Evolutionary conservation across 1,140 invertebrate genomes (phyloP), one percentile per base, ranked within the genome.

Genomic region (Cylas formicarius): DNA sequence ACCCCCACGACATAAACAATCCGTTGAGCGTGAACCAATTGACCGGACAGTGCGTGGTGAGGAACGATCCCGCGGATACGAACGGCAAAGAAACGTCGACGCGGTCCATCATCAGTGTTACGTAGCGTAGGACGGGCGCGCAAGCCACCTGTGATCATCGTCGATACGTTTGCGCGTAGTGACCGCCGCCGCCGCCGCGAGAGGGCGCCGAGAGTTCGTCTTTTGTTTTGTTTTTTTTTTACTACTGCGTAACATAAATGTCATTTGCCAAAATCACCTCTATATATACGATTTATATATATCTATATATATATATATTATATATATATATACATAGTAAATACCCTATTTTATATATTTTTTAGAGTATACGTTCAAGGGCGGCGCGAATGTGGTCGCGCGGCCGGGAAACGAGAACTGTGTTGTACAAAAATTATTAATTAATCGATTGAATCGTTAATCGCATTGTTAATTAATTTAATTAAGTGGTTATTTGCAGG

Each of bases 1-100:
- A 91, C 68, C 88, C 88, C 8, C 80, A 87, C 54, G 87, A 90
- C 71, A 83, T 86, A 42, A 91, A 92, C 69, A 91, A 91, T 72
- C 88, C 88, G 16, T 71, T 90, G 17, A 89, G 85, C 66, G 86
- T 92, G 21, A 89, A 89, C 57, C 85, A 88, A 67, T 68, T 90
- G 45, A 90, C 86, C 24, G 85, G 80, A 52, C 77, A 80, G 70
- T 78, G 76, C 67, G 72, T 76, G 55, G 73, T 77, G 53, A 76
- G 77, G 57, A 77, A 67, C 58, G 64, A 68, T 37, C 63, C 69
- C 36, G 65, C 72, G 55, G 61, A 64, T 41, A 48, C 51, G 18
- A 56, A 50, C 37, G 49, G 50, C 32, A 57, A 55, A 32, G 62
- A 62, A 48, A 71, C 72, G 50, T 67, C 71, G 35, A 68, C 72